Conservation (phyloP, 2,888 invertebrate genomes). For the Lysandra bellargus region DNA sequence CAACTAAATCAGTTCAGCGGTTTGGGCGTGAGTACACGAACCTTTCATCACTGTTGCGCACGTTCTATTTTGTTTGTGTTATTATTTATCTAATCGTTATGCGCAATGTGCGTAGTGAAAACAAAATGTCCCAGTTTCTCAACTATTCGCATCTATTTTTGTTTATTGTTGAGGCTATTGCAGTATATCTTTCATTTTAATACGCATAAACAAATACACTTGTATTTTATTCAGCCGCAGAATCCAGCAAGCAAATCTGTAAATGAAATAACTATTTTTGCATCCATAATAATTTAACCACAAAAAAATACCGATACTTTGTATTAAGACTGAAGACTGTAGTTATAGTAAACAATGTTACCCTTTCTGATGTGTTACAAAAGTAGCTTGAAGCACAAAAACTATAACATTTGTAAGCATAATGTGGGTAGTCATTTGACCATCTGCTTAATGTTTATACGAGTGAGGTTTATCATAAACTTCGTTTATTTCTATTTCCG, state of each 20-base stretch:
- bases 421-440: no score
- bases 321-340: no score
- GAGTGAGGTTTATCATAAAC: no score
- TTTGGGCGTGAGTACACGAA: neutral
- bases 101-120: conserved; percentile 7
- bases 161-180: conserved; percentile 2
- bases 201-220: neutral
- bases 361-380: no score
- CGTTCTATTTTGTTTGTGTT: conserved; percentile 20
- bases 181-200: conserved; percentile 7
- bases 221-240: neutral
- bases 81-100: conserved; percentile 8
- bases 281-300: neutral
- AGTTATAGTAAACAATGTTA: no score
- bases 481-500: no score
- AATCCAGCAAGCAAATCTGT: neutral
- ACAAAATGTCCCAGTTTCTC: conserved; percentile 12
- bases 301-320: no score
- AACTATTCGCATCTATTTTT: conserved; percentile 13
- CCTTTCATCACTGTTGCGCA: neutral
- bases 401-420: no score
- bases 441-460: no score
- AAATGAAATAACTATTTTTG: neutral
- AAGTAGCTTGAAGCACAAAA: no score
- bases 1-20: no score